These are phyloP conservation scores for Philotrypesis tridentata DNA, from an alignment of 1,140 invertebrate species.

Conservation along the genomic window DNA sequence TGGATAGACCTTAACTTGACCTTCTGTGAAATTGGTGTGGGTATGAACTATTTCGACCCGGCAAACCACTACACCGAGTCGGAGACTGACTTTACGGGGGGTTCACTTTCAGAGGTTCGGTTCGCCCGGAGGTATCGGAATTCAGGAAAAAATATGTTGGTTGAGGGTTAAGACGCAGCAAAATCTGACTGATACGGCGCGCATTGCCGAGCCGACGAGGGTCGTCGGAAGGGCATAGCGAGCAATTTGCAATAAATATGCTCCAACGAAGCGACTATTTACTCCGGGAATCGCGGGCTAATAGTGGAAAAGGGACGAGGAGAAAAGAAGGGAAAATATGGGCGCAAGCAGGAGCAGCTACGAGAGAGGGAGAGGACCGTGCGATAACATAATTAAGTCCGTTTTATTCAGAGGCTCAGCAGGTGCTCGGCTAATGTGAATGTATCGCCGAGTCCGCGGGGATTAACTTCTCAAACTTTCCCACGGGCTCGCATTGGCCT, in stretches of 20 bases:
- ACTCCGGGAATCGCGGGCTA: neutral
- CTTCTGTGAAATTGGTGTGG: too few relatives aligned
- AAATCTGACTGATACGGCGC: slow-evolving; percentile 7
- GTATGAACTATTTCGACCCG: too few relatives aligned
- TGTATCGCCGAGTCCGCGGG: slow-evolving; percentile 53
- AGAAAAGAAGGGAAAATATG: neutral
- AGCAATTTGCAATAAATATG: neutral
- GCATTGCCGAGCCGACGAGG: neutral
- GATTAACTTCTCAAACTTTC: slow-evolving; percentile 61
- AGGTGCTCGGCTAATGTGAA: slow-evolving; percentile 52
- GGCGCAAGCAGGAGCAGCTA: too few relatives aligned
- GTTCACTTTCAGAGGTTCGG: too few relatives aligned
- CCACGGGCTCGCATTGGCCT: slow-evolving; percentile 20
- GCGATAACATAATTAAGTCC: slow-evolving; percentile 57
- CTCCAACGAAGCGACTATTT: neutral
- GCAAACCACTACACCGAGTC: too few relatives aligned
- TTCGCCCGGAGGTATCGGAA: too few relatives aligned
- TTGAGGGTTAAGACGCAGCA: too few relatives aligned
- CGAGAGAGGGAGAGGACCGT: neutral
- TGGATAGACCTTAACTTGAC: too few relatives aligned
- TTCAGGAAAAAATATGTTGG: too few relatives aligned
- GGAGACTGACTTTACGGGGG: too few relatives aligned
- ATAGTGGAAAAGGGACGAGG: neutral
- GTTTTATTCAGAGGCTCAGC: slow-evolving; percentile 52
- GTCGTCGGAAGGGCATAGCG: neutral